Evolutionary conservation across 2,797 vertebrate genomes (phyloP).

Genomic region (Microhierax caerulescens): DNA sequence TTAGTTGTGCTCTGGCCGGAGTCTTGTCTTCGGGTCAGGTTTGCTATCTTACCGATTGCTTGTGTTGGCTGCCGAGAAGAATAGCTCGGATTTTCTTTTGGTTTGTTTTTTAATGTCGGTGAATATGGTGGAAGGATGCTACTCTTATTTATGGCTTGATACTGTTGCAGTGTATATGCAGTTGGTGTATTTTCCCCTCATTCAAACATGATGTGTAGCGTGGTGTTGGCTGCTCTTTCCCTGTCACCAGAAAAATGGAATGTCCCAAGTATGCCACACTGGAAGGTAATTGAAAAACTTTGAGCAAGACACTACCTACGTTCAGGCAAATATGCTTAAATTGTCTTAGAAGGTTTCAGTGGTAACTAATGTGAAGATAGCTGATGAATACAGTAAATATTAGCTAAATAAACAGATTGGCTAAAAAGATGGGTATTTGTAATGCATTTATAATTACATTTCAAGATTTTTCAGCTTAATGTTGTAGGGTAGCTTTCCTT

Average conservation of each 20-base stretch:
- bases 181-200: neutral
- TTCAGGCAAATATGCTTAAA: neutral
- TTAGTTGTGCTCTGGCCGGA: neutral
- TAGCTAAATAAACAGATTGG: neutral
- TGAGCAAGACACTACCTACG: accelerated
- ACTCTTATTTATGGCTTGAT: neutral
- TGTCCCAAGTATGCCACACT: neutral
- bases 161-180: neutral
- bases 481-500: neutral
- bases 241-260: neutral
- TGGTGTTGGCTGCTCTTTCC: neutral
- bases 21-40: neutral
- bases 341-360: neutral
- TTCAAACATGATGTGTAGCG: neutral
- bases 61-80: neutral
- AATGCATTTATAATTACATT: neutral
- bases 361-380: neutral
- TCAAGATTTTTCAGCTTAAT: neutral
- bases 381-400: neutral
- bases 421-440: neutral
- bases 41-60: neutral
- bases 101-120: neutral
- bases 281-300: neutral
- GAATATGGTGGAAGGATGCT: neutral
- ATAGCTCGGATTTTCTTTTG: neutral